Base-by-base conservation (phyloP, 2,888 invertebrate genomes). In the Arrhopalites spinosus region DNA sequence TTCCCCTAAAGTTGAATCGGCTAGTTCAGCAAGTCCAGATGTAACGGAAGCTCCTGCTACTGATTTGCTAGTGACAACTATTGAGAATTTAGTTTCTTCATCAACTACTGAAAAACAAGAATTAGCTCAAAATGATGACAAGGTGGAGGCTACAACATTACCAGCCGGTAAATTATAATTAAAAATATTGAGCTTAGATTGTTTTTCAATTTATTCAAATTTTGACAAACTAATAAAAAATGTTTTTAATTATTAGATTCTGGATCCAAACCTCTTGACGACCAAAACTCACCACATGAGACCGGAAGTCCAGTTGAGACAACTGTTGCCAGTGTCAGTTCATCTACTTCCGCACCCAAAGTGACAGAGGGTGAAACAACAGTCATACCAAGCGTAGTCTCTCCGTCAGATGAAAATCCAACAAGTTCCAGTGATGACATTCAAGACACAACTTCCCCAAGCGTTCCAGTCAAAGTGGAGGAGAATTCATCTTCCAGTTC, bases 1-100 rank as follows among this genome's bases (percentile, higher is more conserved):
- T 45, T 66, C 77, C 43, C 67, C 73, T 23, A 30, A 50, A 67
- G 61, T 73, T 30, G 73, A 45, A 47, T 69, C 68, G 56, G 75
- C 70, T 36, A 20, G 73, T 53, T 64, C 69, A 45, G 25, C 69
- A 59, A 59, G 20, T 59, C 5, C 76, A 2, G 59, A 50, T 1
- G 15, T 45, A 5, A 27, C 56, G 2, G 23, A 50, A 70, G n/a
- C n/a, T n/a, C 17, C 56, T 7, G 50, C 74, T 15, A 29, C 69
- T n/a, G 27, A n/a, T 61, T 15, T 3, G 2, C 45, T 45, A 3
- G 45, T 13, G 11, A 23, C 63, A 23, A 70, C 43, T 25, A 7
- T 43, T 8, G 29, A 56, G 30, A 30, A 27, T 27, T 20, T 27
- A 1, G 68, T 15, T 64, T 7, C 11, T 7, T 27, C 25, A 8